Conservation (phyloP, 2,797 vertebrate genomes). For the Caiman crocodilus region DNA sequence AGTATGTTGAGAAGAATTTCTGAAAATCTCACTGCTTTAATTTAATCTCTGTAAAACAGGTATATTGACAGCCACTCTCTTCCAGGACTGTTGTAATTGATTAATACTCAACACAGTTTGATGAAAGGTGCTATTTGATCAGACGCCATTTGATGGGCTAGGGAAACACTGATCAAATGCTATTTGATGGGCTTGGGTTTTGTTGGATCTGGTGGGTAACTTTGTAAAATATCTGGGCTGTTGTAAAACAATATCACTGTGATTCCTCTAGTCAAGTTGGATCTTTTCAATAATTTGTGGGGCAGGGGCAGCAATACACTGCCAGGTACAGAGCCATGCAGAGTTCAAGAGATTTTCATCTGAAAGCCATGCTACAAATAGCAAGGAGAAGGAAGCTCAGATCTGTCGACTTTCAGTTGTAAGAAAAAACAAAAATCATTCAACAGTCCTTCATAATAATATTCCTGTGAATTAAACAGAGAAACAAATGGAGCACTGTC, state of each 20-base stretch:
- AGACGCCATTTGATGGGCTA: background rate
- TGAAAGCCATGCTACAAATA: conserved; percentile 43
- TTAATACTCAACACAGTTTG: conserved; percentile 24
- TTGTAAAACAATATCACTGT: conserved; percentile 65
- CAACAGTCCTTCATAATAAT: conserved; percentile 55
- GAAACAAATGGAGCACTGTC: conserved; percentile 39
- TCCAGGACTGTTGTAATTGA: conserved; percentile 56
- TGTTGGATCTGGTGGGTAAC: conserved; percentile 54
- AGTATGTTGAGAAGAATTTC: background rate
- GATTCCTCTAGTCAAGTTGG: conserved; percentile 59
- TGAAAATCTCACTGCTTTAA: background rate
- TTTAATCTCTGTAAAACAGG: conserved; percentile 22
- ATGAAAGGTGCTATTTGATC: conserved; percentile 16
- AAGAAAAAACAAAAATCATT: conserved; percentile 19
- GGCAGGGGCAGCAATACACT: conserved; percentile 62
- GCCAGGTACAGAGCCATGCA: conserved; percentile 12
- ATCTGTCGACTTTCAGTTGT: conserved; percentile 61
- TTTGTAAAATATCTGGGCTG: conserved; percentile 61
- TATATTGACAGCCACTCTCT: conserved; percentile 43
- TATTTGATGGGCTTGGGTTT: conserved; percentile 26
- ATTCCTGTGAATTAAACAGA: conserved; percentile 60
- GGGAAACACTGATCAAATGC: conserved; percentile 21
- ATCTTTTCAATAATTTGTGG: conserved; percentile 69
- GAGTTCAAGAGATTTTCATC: conserved; percentile 31
- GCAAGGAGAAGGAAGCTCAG: conserved; percentile 24